phyloP scores from a whole-genome alignment of 2,113 vertebrate species.

The Probosciger aterrimus region DNA sequence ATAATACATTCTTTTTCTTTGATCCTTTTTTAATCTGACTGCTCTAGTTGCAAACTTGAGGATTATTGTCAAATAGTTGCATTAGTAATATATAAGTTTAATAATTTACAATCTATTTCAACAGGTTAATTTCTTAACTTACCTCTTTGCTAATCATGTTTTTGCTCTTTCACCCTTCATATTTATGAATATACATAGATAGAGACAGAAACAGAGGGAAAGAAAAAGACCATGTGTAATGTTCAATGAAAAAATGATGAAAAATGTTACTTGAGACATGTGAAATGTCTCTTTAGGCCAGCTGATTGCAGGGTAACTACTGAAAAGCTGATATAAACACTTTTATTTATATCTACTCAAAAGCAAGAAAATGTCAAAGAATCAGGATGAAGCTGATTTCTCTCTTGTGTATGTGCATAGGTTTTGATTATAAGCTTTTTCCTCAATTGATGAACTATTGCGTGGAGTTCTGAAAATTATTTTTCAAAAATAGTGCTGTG shows the following conservation, averaged over 20 bases:
- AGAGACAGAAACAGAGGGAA: not conserved
- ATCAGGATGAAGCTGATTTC: slow-evolving; percentile 59
- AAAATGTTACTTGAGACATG: slow-evolving; percentile 45
- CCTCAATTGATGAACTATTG: slow-evolving; percentile 39
- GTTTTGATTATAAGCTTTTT: slow-evolving; percentile 58
- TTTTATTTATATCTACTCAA: slow-evolving; percentile 52
- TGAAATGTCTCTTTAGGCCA: slow-evolving; percentile 65
- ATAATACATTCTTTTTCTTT: not conserved
- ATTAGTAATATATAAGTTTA: not conserved
- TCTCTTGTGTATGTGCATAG: slow-evolving; percentile 41
- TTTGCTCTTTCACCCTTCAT: not conserved
- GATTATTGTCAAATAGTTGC: not conserved
- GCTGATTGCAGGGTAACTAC: slow-evolving; percentile 57
- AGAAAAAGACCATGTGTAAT: not conserved
- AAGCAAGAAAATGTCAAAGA: slow-evolving; percentile 48
- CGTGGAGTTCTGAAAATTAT: slow-evolving; percentile 16
- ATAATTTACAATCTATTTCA: not conserved
- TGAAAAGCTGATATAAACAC: slow-evolving; percentile 48
- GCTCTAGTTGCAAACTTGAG: not conserved
- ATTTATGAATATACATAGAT: not conserved
- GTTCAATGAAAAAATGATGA: not conserved
- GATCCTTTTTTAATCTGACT: not conserved
- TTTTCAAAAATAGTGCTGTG: slow-evolving; percentile 23
- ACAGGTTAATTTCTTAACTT: not conserved
- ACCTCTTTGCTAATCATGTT: not conserved